Base-by-base conservation (phyloP, 2,888 invertebrate species). In the Miltochrista miniata region DNA sequence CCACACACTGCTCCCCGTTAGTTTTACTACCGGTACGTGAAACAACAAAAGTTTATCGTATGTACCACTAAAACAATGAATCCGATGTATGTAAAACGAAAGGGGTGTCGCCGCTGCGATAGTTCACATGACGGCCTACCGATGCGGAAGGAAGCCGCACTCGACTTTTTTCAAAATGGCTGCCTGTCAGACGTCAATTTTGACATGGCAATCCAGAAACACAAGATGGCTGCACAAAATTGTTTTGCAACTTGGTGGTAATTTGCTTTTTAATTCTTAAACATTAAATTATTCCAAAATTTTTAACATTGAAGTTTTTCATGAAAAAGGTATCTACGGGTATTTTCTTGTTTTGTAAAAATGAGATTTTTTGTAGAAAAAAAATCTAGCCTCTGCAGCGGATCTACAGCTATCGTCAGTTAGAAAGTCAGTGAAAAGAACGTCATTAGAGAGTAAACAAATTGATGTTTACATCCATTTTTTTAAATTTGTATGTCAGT, bases 91-190 rank as follows among this genome's bases (percentile, higher is more conserved):
- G 89, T 90, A 89, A 87, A 87, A 71, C 74, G 81, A 78, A 85
- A 81, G 90, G 90, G 88, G 90, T 87, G 90, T 87, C 79, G 81
- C 83, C 84, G 67, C 48, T 51, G 52, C 83, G 79, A 83, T 88
- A 88, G 87, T 89, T 88, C 89, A 89, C 85, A 85, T 87, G 81
- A 82, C 83, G 79, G 83, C 85, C 81, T 80, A 83, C 83, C 84
- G 88, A 83, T 76, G 87, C 85, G 89, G 87, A 91, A 91, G 87
- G 89, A 90, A 91, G 89, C 90, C 89, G 82, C 82, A 83, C 87
- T 89, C 77, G 76, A 88, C 83, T 80, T 88, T 90, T 90, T 90
- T 85, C 86, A 91, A 91, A 88, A 91, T 91, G 91, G 91, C 91
- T 72, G 83, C 84, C 74, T 89, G 83, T 85, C 87, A 89, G 72